phyloP scores from a whole-genome alignment of 2,888 invertebrate species.

The Synanthedon tipuliformis region DNA sequence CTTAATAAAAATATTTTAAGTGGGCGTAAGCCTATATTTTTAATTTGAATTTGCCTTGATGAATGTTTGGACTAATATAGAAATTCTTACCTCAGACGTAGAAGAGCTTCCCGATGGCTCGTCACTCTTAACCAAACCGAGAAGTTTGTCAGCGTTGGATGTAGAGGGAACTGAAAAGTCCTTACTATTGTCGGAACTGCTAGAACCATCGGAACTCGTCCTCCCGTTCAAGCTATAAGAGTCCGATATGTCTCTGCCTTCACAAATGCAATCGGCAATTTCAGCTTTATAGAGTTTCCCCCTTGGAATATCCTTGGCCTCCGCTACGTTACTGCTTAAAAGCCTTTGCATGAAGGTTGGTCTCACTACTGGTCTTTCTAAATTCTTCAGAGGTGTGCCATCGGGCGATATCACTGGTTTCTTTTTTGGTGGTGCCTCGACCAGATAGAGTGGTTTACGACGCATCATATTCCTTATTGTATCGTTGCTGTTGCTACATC shows the following conservation, averaged over 20 bases:
- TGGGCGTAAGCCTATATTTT: too few species aligned
- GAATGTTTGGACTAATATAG: too few species aligned
- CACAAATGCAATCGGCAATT: constrained; percentile 25
- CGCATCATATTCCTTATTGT: constrained; percentile 53
- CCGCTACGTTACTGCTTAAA: constrained; percentile 41
- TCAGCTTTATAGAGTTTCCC: constrained; percentile 51
- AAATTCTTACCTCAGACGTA: too few species aligned
- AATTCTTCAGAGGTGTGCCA: neutral
- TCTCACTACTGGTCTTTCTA: constrained; percentile 16
- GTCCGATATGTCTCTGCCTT: constrained; percentile 18
- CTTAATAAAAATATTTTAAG: too few species aligned
- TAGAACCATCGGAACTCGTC: constrained; percentile 52
- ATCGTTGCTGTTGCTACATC: constrained; percentile 53
- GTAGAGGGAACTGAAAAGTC: constrained; percentile 54
- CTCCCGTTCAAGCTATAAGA: constrained; percentile 36
- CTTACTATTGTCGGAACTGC: constrained; percentile 47
- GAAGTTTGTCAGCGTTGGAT: constrained; percentile 53
- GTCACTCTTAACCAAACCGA: constrained; percentile 41
- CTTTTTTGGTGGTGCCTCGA: constrained; percentile 13
- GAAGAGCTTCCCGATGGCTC: constrained; percentile 12
- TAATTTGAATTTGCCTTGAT: too few species aligned
- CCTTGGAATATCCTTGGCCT: constrained; percentile 53
- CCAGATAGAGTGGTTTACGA: constrained; percentile 22
- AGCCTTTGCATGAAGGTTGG: constrained; percentile 57
- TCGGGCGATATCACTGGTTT: neutral